phyloP scores from a whole-genome alignment of 2,797 vertebrate genomes.

The Tokudaia tokunoshimensis region DNA sequence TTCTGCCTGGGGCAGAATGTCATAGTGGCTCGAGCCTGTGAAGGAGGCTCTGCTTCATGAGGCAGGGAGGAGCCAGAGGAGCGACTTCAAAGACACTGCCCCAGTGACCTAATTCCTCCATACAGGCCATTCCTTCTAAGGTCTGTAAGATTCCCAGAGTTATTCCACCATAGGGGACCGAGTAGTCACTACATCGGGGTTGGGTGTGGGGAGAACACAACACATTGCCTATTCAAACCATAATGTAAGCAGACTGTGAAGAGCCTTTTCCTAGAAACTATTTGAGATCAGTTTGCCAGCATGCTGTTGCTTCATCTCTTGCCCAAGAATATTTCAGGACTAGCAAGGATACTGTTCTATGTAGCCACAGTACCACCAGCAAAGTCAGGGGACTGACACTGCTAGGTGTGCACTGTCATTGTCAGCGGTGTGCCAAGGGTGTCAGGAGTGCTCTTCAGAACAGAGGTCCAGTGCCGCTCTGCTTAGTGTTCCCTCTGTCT shows the following conservation, averaged over 20 bases:
- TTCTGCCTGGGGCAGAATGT: not conserved
- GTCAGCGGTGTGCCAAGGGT: not conserved
- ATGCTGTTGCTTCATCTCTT: not conserved
- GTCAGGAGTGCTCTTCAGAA: not conserved
- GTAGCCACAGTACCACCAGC: not conserved
- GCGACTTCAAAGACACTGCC: not conserved
- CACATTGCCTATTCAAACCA: not conserved
- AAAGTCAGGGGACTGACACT: not conserved
- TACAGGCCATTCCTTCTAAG: not conserved
- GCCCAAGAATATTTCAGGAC: not conserved
- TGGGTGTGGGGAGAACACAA: too few relatives aligned
- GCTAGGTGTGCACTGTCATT: not conserved
- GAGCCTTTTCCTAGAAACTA: not conserved
- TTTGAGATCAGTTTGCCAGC: not conserved
- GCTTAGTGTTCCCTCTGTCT: not conserved
- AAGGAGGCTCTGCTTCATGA: not conserved
- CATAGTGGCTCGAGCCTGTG: not conserved
- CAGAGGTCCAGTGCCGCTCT: not conserved
- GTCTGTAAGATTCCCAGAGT: not conserved
- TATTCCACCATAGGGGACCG: not conserved
- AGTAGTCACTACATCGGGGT: not conserved
- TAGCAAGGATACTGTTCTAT: not conserved
- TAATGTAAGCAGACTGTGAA: not conserved
- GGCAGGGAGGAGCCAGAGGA: not conserved
- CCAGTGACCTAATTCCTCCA: not conserved